These are phyloP conservation scores for Drosophila repletoides DNA, from an alignment of 1,140 invertebrate species.

Conservation along the genomic window DNA sequence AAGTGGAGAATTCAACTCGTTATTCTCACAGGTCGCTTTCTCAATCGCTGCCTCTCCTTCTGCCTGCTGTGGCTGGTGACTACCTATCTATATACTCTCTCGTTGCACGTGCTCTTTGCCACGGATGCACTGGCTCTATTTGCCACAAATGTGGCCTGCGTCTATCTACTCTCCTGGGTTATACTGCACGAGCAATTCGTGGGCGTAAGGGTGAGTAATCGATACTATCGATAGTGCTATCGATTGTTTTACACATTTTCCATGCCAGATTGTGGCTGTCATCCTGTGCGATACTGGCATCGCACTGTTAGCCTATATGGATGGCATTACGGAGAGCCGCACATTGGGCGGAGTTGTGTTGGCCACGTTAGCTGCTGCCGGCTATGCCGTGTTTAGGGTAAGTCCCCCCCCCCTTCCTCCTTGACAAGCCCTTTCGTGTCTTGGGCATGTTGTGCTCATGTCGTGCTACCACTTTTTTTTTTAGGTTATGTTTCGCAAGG, in stretches of 20 bases:
- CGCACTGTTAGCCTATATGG: conserved; percentile 96
- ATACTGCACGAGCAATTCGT: conserved; percentile 98
- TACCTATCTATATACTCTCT: conserved; percentile 95
- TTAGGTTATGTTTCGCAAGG: conserved; percentile 94
- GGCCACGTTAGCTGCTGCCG: conserved; percentile 93
- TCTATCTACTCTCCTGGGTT: conserved; percentile 97
- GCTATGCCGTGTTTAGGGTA: conserved; percentile 96
- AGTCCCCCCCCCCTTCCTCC: conserved; percentile 17
- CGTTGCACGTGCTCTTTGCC: conserved; percentile 91
- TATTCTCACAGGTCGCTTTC: conserved; percentile 87
- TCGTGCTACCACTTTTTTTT: conserved; percentile 34
- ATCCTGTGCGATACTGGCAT: conserved; percentile 97
- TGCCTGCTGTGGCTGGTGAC: conserved; percentile 95
- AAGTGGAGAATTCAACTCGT: not conserved
- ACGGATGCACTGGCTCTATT: conserved; percentile 96
- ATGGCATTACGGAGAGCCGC: conserved; percentile 94
- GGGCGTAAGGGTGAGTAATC: conserved; percentile 92
- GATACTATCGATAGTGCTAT: too few species aligned
- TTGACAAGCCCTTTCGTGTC: conserved; percentile 15
- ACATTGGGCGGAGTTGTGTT: conserved; percentile 96
- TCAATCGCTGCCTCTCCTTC: conserved; percentile 92
- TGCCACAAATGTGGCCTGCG: conserved; percentile 95
- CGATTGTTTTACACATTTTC: not conserved
- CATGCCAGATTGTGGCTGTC: conserved; percentile 93
- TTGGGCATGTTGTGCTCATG: conserved; percentile 49